Evolutionary conservation across 2,888 invertebrate genomes (phyloP).

Genomic region (Ramazzottius varieornatus): DNA sequence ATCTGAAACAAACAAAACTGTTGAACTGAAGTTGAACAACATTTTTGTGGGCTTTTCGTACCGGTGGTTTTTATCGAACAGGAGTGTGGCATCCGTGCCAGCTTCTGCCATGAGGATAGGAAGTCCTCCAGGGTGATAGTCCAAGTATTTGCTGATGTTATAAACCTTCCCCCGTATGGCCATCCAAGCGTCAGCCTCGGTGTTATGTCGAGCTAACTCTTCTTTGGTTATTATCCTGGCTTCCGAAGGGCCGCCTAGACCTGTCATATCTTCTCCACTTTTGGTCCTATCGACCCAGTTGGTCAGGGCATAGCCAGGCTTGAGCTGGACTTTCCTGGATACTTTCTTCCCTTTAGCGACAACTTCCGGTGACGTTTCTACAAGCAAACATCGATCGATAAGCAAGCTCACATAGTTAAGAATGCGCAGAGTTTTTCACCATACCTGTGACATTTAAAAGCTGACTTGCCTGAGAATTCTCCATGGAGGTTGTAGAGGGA

Average conservation of each 20-base stretch:
- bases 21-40: too few relatives aligned
- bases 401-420: too few relatives aligned
- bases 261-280: background rate
- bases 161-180: background rate
- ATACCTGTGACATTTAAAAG: too few relatives aligned
- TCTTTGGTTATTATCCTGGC: background rate
- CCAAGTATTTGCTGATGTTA: background rate
- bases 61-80: background rate
- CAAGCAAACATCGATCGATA: too few relatives aligned
- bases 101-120: background rate
- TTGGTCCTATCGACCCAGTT: background rate
- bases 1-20: background rate
- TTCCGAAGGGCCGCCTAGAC: background rate
- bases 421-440: too few relatives aligned
- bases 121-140: background rate
- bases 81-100: background rate
- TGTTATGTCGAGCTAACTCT: background rate
- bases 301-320: background rate
- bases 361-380: too few relatives aligned
- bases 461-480: too few relatives aligned
- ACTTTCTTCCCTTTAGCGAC: background rate
- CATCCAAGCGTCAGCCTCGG: background rate
- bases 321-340: background rate
- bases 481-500: too few relatives aligned
- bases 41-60: too few relatives aligned